These are phyloP conservation scores for Chaetodon auriga DNA, from an alignment of 2,113 vertebrate genomes.

Conservation along the genomic window DNA sequence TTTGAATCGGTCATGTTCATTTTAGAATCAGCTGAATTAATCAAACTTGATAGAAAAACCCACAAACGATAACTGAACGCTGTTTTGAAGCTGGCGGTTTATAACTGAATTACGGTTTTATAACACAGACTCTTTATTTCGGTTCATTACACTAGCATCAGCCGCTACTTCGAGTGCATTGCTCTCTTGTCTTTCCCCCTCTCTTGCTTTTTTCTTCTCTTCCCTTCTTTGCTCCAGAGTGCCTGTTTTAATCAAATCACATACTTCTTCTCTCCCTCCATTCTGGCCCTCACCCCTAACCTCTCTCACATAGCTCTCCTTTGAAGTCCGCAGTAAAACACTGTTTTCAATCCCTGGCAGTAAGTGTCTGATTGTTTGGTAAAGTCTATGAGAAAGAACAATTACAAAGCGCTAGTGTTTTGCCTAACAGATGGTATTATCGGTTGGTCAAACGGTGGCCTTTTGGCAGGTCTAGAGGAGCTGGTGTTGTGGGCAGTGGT, in stretches of 20 bases:
- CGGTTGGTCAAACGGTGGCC: constrained; percentile 58
- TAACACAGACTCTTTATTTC: not conserved
- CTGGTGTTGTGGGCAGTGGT: constrained; percentile 44
- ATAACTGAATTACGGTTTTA: not conserved
- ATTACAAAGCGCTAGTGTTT: constrained; percentile 71
- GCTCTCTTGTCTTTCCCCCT: not conserved
- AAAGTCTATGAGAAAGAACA: constrained; percentile 68
- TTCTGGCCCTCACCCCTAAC: constrained; percentile 46
- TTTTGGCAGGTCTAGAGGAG: constrained; percentile 57
- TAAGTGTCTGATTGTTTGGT: constrained; percentile 62
- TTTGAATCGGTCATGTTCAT: constrained; percentile 5
- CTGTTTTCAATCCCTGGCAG: constrained; percentile 48
- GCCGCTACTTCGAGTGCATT: not conserved
- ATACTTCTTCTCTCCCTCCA: constrained; percentile 34
- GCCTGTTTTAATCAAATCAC: constrained; percentile 48
- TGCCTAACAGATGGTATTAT: constrained; percentile 63
- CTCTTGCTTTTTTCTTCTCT: not conserved
- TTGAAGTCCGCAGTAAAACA: constrained; percentile 51
- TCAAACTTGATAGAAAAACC: not conserved
- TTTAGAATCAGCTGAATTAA: not conserved
- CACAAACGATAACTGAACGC: not conserved
- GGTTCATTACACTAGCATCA: not conserved
- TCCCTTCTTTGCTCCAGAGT: constrained; percentile 2
- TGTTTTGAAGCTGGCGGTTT: not conserved
- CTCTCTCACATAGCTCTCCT: constrained; percentile 52